Conservation (phyloP, 1,140 invertebrate species). For the Drosophila pandora region DNA sequence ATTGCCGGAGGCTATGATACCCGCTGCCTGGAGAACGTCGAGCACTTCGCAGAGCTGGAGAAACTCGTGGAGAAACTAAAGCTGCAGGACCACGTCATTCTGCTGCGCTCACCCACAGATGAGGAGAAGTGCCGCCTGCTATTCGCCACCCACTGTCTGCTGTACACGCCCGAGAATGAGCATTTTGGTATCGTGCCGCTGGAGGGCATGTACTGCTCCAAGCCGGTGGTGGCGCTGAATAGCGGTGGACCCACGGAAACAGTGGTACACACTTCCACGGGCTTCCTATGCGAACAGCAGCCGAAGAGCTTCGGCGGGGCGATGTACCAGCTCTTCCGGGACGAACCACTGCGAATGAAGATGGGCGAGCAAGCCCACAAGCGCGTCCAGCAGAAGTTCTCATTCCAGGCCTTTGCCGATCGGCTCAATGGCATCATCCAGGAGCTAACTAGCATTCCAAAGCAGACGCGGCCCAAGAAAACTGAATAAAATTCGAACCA, state of each 20-base stretch:
- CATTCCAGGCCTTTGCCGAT: conserved; percentile 90
- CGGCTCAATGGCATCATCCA: conserved; percentile 87
- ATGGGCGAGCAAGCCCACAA: conserved; percentile 89
- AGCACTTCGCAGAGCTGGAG: conserved; percentile 92
- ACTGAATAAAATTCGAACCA: conserved; percentile 43
- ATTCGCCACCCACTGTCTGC: conserved; percentile 88
- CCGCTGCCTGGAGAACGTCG: conserved; percentile 94
- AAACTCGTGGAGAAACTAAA: conserved; percentile 84
- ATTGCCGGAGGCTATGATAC: conserved; percentile 99
- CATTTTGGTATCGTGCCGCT: conserved; percentile 99
- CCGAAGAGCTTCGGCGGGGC: conserved; percentile 90
- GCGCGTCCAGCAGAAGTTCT: conserved; percentile 91
- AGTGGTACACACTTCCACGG: conserved; percentile 93
- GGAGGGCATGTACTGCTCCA: conserved; percentile 97
- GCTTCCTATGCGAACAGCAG: conserved; percentile 91
- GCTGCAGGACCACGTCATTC: conserved; percentile 91
- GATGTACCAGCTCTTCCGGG: conserved; percentile 89
- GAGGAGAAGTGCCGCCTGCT: conserved; percentile 92
- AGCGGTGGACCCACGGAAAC: conserved; percentile 98
- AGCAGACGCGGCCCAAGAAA: conserved; percentile 35
- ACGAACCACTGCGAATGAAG: conserved; percentile 85
- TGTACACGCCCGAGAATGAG: conserved; percentile 98
- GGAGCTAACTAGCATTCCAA: conserved; percentile 35
- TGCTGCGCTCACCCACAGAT: conserved; percentile 94
- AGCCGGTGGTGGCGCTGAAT: conserved; percentile 97